phyloP scores from a whole-genome alignment of 2,888 invertebrate species.

The Andricus quercusramuli region DNA sequence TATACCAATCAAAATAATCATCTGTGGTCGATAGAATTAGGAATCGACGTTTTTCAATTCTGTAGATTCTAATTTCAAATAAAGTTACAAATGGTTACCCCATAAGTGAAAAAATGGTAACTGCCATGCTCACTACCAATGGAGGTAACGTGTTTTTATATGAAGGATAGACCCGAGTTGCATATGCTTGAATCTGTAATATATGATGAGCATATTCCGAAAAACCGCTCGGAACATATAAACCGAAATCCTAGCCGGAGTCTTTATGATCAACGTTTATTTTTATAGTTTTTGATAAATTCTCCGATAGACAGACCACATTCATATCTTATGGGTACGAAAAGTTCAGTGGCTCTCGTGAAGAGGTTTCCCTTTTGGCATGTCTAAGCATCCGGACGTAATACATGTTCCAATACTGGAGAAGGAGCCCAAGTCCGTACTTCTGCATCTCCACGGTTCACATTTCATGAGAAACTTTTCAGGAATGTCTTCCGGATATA shows the following conservation, averaged over 20 bases:
- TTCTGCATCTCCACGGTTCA: background rate
- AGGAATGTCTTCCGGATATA: constrained; percentile 13
- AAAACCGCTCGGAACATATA: constrained; percentile 49
- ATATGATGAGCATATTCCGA: constrained; percentile 22
- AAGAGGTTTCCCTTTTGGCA: constrained; percentile 9
- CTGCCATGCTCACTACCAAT: too few species aligned
- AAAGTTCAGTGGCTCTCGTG: constrained; percentile 17
- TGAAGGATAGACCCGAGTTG: background rate
- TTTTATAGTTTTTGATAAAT: constrained; percentile 59
- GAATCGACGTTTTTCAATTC: too few species aligned
- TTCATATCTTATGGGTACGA: constrained; percentile 19
- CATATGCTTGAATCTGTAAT: constrained; percentile 15
- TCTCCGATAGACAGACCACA: constrained; percentile 44
- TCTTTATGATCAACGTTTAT: constrained; percentile 58
- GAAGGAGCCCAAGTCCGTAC: background rate
- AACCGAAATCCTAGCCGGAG: constrained; percentile 53
- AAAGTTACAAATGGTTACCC: too few species aligned
- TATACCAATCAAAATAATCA: too few species aligned
- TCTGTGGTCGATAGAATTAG: too few species aligned
- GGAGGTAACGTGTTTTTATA: too few species aligned
- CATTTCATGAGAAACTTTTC: constrained; percentile 14
- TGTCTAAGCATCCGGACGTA: background rate
- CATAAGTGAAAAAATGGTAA: too few species aligned
- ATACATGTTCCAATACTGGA: background rate
- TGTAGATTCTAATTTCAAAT: too few species aligned